Evolutionary conservation across 2,888 invertebrate genomes (phyloP).

Genomic region (Gastracanthus pulcherrimus): DNA sequence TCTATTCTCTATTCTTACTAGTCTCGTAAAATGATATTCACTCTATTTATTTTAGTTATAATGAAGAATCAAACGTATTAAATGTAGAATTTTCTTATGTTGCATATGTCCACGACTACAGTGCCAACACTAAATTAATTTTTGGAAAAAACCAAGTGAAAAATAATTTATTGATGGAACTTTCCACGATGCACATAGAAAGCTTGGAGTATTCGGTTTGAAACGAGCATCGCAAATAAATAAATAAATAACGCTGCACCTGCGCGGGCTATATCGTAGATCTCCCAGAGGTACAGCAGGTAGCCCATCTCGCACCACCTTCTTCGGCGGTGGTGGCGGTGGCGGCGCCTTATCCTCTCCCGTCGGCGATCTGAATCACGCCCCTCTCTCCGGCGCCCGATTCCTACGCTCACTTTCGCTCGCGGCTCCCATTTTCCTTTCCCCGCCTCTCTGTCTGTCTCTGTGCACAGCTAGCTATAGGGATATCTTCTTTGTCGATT

Average conservation of each 20-base stretch:
- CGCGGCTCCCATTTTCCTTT: neutral
- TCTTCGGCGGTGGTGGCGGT: too few relatives aligned
- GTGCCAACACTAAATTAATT: too few relatives aligned
- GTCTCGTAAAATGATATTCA: too few relatives aligned
- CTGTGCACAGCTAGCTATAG: too few relatives aligned
- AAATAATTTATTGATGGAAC: neutral
- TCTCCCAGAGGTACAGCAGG: conserved; percentile 8
- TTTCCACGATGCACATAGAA: neutral
- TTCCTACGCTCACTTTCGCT: neutral
- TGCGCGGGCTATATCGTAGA: neutral
- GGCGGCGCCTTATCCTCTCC: neutral
- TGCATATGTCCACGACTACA: too few relatives aligned
- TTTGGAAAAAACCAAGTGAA: too few relatives aligned
- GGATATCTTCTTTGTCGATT: conserved; percentile 38
- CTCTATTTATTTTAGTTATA: too few relatives aligned
- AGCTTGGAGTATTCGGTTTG: neutral
- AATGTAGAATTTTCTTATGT: too few relatives aligned
- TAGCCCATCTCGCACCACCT: conserved; percentile 4
- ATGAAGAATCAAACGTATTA: too few relatives aligned
- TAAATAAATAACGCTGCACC: conserved; percentile 41
- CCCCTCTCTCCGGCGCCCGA: neutral
- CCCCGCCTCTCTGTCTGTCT: neutral
- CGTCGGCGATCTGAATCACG: conserved; percentile 38
- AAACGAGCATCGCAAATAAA: conserved; percentile 31
- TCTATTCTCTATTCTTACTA: too few relatives aligned